Evolutionary conservation across 1,140 invertebrate species (phyloP).

Genomic region (Scaptomyza montana): DNA sequence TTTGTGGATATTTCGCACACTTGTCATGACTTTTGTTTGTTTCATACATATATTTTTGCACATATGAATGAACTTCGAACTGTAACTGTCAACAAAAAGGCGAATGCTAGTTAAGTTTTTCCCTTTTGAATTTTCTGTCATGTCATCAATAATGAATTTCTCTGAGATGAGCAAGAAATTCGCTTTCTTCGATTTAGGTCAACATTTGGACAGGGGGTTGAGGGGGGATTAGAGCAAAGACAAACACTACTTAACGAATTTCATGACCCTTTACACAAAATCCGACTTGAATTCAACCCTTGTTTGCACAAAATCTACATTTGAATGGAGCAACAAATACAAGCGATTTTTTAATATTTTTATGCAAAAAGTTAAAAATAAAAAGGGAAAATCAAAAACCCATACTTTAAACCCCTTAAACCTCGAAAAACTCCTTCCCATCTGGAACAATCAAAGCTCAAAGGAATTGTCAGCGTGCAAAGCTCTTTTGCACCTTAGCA

Average conservation of each 20-base stretch:
- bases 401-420: constrained; percentile 1
- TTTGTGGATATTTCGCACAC: constrained; percentile 17
- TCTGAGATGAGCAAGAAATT: constrained; percentile 13
- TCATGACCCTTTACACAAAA: constrained; percentile 4
- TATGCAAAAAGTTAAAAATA: constrained; percentile 16
- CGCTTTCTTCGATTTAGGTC: constrained; percentile 49
- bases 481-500: constrained; percentile 65
- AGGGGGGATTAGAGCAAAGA: constrained; percentile 6
- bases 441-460: constrained; percentile 60
- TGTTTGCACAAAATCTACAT: constrained; percentile 59
- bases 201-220: constrained; percentile 4
- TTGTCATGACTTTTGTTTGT: constrained; percentile 57
- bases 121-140: constrained; percentile 54
- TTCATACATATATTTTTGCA: constrained; percentile 31
- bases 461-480: constrained; percentile 63
- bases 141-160: constrained; percentile 68
- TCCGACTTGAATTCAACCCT: constrained; percentile 11
- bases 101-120: constrained; percentile 44
- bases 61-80: constrained; percentile 58
- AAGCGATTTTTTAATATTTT: constrained; percentile 54
- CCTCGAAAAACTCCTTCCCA: not conserved
- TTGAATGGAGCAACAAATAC: constrained; percentile 49
- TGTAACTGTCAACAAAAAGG: constrained; percentile 62
- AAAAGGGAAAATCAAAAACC: constrained; percentile 22
- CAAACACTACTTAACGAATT: constrained; percentile 27